Evolutionary conservation across 2,113 vertebrate genomes (phyloP).

Genomic region (Vulpes ferrilata): DNA sequence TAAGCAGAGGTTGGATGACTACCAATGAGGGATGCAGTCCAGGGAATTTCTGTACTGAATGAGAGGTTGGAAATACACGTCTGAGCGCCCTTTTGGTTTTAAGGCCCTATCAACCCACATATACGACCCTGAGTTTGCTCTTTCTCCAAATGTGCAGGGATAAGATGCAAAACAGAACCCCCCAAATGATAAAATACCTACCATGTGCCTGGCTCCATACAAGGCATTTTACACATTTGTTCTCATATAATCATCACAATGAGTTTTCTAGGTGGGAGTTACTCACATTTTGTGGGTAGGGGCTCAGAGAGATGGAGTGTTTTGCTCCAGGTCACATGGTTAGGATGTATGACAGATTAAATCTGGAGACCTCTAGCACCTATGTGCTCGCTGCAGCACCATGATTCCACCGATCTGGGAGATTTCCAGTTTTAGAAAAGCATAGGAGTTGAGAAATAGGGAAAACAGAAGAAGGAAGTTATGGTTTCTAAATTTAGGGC

Average conservation of each 20-base stretch:
- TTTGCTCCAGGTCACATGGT: neutral
- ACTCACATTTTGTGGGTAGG: neutral
- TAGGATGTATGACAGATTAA: neutral
- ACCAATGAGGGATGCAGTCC: slow-evolving; percentile 50
- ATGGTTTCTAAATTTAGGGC: slow-evolving; percentile 28
- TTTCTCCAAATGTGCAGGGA: neutral
- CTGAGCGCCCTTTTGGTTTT: slow-evolving; percentile 20
- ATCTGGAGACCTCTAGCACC: neutral
- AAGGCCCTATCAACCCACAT: slow-evolving; percentile 18
- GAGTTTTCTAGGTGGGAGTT: neutral
- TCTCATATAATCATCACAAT: neutral
- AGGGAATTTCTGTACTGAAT: slow-evolving; percentile 57
- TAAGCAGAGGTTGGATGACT: slow-evolving; percentile 70
- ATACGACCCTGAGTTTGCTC: neutral
- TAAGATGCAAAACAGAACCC: slow-evolving; percentile 3
- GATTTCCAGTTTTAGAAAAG: slow-evolving; percentile 40
- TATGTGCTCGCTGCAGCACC: neutral
- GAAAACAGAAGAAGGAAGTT: neutral
- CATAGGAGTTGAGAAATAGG: slow-evolving; percentile 22
- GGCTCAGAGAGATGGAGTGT: neutral
- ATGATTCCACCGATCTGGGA: neutral
- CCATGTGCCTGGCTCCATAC: neutral
- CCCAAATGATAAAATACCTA: neutral
- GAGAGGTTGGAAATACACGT: slow-evolving; percentile 11
- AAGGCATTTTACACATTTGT: neutral